Evolutionary conservation across 2,888 invertebrate species (phyloP).

Genomic region (Acleris literana): DNA sequence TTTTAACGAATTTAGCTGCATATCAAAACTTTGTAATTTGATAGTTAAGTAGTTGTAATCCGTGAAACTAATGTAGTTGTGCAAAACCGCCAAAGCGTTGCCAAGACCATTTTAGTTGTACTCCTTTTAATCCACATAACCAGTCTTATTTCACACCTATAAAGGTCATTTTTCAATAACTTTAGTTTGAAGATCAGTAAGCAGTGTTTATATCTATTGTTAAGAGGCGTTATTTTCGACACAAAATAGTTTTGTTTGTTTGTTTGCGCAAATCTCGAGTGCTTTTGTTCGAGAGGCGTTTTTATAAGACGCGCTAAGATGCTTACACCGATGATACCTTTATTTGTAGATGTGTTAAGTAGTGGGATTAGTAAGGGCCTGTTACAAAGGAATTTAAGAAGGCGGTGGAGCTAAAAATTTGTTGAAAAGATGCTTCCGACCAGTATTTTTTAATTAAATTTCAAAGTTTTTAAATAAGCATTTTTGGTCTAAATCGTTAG

Average conservation of each 20-base stretch:
- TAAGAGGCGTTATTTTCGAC: slow-evolving; percentile 55
- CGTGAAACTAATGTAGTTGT: slow-evolving; percentile 43
- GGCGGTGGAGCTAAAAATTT: background rate
- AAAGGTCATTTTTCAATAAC: background rate
- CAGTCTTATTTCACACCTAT: background rate
- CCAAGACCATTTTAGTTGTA: slow-evolving; percentile 8
- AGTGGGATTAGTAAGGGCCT: background rate
- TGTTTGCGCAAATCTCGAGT: slow-evolving; percentile 56
- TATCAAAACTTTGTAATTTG: slow-evolving; percentile 2
- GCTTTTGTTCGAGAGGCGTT: slow-evolving; percentile 39
- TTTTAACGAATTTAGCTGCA: background rate
- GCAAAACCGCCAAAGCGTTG: slow-evolving; percentile 42
- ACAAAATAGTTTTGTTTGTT: slow-evolving; percentile 51
- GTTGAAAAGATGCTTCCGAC: too few relatives aligned
- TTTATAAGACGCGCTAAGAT: slow-evolving; percentile 17
- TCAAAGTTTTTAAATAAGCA: too few relatives aligned
- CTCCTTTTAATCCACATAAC: background rate
- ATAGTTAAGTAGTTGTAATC: slow-evolving; percentile 37
- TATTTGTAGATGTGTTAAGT: slow-evolving; percentile 2
- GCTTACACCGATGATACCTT: background rate
- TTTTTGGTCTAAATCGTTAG: too few relatives aligned
- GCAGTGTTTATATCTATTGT: slow-evolving; percentile 10
- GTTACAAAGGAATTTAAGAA: background rate
- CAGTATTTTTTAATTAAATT: too few relatives aligned
- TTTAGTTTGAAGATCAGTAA: background rate